These are phyloP conservation scores for Scaptomyza montana DNA, from an alignment of 1,140 invertebrate species.

Conservation along the genomic window DNA sequence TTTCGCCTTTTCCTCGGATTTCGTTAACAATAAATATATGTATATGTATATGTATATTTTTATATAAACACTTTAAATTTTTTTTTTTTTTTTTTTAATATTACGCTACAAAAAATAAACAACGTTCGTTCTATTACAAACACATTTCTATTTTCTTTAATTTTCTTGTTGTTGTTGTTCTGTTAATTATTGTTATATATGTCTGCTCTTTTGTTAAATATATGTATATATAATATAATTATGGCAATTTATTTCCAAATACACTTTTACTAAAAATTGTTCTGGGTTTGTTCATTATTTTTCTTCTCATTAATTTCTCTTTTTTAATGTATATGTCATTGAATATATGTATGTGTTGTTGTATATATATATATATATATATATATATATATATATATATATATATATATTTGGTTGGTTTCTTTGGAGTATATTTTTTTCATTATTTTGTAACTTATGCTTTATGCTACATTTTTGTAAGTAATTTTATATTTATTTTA, in stretches of 20 bases:
- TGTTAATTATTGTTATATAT: slow-evolving; percentile 69
- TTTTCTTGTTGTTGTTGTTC: slow-evolving; percentile 45
- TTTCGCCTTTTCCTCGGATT: slow-evolving; percentile 75
- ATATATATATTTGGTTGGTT: slow-evolving; percentile 81
- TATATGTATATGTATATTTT: slow-evolving; percentile 61
- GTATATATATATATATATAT: slow-evolving; percentile 67
- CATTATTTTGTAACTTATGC: slow-evolving; percentile 73
- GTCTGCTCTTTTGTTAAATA: slow-evolving; percentile 48
- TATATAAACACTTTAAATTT: slow-evolving; percentile 67
- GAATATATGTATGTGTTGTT: slow-evolving; percentile 63
- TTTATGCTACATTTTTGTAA: slow-evolving; percentile 59
- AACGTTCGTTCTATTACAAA: slow-evolving; percentile 73
- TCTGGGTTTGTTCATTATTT: slow-evolving; percentile 62
- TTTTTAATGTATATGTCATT: slow-evolving; percentile 53
- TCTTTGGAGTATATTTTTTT: slow-evolving; percentile 82
- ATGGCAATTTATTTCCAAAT: slow-evolving; percentile 80
- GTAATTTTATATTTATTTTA: slow-evolving; percentile 4
- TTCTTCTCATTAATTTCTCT: slow-evolving; percentile 46
- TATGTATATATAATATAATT: slow-evolving; percentile 51
- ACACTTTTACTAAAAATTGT: slow-evolving; percentile 78
- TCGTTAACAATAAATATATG: slow-evolving; percentile 79
- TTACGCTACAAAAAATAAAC: slow-evolving; percentile 81
- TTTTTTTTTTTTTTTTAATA: slow-evolving; percentile 61
- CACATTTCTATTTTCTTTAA: slow-evolving; percentile 45
- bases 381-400: slow-evolving; percentile 70